Evolutionary conservation across 1,140 invertebrate species (phyloP), one percentile per base, ranked within the genome.

Genomic region (Drosophila nannoptera): DNA sequence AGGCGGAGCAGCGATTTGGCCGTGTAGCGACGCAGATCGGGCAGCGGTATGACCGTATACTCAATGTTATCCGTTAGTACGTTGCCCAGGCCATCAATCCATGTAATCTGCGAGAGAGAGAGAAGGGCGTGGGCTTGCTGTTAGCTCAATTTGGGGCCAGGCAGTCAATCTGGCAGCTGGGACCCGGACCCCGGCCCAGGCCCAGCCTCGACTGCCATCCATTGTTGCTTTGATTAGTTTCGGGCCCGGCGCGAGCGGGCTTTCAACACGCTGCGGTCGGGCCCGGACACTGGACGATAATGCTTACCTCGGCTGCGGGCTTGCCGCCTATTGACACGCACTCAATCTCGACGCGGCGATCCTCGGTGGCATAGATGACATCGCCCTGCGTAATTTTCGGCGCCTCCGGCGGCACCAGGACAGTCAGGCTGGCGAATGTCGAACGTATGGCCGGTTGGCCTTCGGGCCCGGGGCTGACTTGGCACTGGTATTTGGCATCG

Each of bases 271-370:
- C 48, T 70, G 70, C 53, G 70, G 65, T 52, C 48, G 53, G 36
- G 49, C 35, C 55, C 36, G 45, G 9, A 12, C n/a, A 5, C 8
- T 42, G 59, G 9, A 4, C 46, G 33, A 38, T 48, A 45, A 31
- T 12, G 31, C 91, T 92, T 91, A 94, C 94, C 92, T 94, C 93
- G 7, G 95, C 94, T 11, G 94, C 92, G 29, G 95, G 95, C 87
- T 96, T 96, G 38, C 95, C 95, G 33, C 92, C 94, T 55, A 92
- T 89, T 42, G 95, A 95, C 50, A 94, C 91, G 87, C 95, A 96
- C 63, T 95, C 94, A 64, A 96, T 91, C 76, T 95, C 93, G 53
- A 95, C 92, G 70, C 94, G 93, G 49, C 92, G 91, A 88, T 95
- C 94, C 76, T 95, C 94, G 1, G 94, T 95, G 52, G 94, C 93